Conservation (phyloP, 2,113 vertebrate species). For the Emydocephalus ijimae region DNA sequence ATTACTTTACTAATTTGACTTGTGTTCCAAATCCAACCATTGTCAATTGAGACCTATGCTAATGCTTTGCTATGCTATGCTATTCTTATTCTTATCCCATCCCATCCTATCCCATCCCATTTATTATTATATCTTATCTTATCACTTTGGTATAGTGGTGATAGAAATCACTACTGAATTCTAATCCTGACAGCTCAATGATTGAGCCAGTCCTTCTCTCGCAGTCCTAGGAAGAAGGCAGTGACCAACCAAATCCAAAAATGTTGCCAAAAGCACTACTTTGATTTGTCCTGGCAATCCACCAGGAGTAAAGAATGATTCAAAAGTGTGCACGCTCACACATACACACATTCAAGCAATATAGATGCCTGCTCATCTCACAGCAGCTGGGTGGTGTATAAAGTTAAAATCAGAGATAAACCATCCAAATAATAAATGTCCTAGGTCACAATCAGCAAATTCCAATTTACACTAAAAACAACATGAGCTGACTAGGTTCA, state of each 20-base stretch:
- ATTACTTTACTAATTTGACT: not conserved
- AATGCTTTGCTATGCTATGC: too few relatives aligned
- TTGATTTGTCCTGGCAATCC: not conserved
- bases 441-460: not conserved
- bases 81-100: too few relatives aligned
- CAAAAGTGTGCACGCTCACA: not conserved
- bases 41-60: not conserved
- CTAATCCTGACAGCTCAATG: not conserved
- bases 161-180: not conserved
- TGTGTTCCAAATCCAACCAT: not conserved
- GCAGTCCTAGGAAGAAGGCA: not conserved
- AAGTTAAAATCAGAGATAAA: not conserved
- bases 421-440: not conserved
- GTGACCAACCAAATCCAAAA: not conserved
- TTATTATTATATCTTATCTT: not conserved
- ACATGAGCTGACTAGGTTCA: not conserved
- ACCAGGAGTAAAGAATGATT: not conserved
- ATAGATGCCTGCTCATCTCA: not conserved
- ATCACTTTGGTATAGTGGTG: not conserved
- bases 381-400: not conserved
- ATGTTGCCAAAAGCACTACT: not conserved
- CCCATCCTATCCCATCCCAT: not conserved
- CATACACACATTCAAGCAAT: not conserved
- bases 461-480: not conserved
- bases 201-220: not conserved